Conservation (phyloP, 2,888 invertebrate genomes). For the Sepiola atlantica region DNA sequence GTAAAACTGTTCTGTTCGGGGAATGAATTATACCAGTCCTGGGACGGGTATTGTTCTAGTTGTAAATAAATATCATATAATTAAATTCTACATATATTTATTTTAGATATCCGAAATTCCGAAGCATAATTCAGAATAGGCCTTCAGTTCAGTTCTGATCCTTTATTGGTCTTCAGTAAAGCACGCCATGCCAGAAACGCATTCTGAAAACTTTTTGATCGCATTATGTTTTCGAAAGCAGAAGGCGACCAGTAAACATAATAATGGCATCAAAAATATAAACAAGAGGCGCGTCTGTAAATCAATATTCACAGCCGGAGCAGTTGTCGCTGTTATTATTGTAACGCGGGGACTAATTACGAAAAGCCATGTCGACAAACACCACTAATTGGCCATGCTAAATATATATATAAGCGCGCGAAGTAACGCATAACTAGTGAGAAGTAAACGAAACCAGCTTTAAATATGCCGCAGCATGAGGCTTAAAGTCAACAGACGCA, state of each 20-base stretch:
- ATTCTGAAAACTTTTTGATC: too few relatives aligned
- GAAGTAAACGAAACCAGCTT: background rate
- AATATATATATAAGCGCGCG: background rate
- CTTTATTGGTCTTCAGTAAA: too few relatives aligned
- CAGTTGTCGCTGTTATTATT: constrained; percentile 13
- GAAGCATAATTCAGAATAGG: too few relatives aligned
- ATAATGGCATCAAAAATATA: background rate
- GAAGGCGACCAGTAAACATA: background rate
- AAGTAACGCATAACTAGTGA: background rate
- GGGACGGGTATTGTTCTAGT: too few relatives aligned
- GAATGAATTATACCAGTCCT: too few relatives aligned
- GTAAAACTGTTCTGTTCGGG: too few relatives aligned
- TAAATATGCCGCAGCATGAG: background rate
- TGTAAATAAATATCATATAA: too few relatives aligned
- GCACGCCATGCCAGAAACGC: too few relatives aligned
- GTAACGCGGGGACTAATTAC: background rate
- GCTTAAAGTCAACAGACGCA: background rate
- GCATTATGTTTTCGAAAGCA: background rate
- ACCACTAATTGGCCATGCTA: constrained; percentile 32
- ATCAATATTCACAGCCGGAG: background rate
- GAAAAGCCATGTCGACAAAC: background rate
- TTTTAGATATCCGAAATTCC: too few relatives aligned
- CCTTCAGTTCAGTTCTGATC: too few relatives aligned
- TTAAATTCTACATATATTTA: too few relatives aligned
- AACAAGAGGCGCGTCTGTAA: background rate